Conservation (phyloP, 1,140 invertebrate genomes). For the Papilio xuthus region DNA sequence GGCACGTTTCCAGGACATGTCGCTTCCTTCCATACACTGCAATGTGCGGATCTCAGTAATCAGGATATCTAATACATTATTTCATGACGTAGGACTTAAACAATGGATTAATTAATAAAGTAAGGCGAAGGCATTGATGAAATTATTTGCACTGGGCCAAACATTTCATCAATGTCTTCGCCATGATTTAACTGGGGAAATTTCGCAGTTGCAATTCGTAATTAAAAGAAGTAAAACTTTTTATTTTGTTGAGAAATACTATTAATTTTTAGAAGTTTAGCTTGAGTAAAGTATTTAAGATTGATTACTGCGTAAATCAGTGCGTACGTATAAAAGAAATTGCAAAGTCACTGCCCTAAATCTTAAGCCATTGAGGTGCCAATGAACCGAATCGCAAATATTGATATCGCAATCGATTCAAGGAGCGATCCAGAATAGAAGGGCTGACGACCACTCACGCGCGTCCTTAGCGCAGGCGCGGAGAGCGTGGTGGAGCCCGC, state of each 20-base stretch:
- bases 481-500: slow-evolving; percentile 33
- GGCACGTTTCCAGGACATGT: slow-evolving; percentile 7
- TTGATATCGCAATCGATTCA: slow-evolving; percentile 23
- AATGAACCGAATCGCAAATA: slow-evolving; percentile 39
- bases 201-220: too few relatives aligned
- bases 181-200: too few relatives aligned
- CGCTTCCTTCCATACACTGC: background rate
- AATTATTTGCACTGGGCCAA: too few relatives aligned
- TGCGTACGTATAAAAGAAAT: background rate
- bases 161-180: background rate
- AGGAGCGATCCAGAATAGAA: slow-evolving; percentile 48
- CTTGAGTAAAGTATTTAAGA: too few relatives aligned
- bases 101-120: too few relatives aligned
- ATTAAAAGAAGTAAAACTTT: too few relatives aligned
- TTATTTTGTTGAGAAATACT: too few relatives aligned
- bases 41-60: slow-evolving; percentile 18
- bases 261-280: too few relatives aligned
- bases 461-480: slow-evolving; percentile 58
- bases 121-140: too few relatives aligned
- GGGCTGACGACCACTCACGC: slow-evolving; percentile 64
- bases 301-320: too few relatives aligned
- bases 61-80: background rate
- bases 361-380: slow-evolving; percentile 31
- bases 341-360: background rate
- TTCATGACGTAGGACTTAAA: background rate